Conservation (phyloP, 2,888 invertebrate species). For the Drosophila austrosaltans region DNA sequence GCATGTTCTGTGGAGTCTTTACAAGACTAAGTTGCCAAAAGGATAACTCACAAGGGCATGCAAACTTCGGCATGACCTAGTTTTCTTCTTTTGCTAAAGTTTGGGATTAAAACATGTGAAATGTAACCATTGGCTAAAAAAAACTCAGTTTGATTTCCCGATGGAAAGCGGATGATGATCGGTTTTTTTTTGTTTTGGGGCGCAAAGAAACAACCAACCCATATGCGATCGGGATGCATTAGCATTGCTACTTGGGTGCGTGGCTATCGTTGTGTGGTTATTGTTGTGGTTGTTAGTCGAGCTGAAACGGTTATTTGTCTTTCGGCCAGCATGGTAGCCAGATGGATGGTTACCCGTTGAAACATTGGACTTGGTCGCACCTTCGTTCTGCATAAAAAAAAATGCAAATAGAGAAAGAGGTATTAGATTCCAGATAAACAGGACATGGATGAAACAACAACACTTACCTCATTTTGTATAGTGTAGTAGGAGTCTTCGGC, state of each 20-base stretch:
- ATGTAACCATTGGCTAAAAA: no score
- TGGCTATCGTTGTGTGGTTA: slow-evolving; percentile 58
- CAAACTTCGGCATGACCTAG: no score
- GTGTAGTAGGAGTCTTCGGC: slow-evolving; percentile 86
- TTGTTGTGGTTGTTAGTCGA: slow-evolving; percentile 84
- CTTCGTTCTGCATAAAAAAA: slow-evolving; percentile 84
- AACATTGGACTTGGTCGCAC: slow-evolving; percentile 72
- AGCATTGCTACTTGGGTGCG: slow-evolving; percentile 40
- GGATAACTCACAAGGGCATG: no score
- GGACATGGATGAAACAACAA: neutral
- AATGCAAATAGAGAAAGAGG: slow-evolving; percentile 63
- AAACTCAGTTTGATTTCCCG: no score
- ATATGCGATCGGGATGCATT: slow-evolving; percentile 42
- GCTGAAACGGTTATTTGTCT: slow-evolving; percentile 87
- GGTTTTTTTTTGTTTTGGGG: neutral
- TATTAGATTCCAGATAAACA: neutral
- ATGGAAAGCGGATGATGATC: neutral
- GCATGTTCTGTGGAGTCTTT: no score
- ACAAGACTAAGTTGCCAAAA: no score
- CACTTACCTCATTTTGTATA: slow-evolving; percentile 88
- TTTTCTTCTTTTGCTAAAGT: no score
- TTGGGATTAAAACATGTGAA: no score
- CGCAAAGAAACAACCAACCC: slow-evolving; percentile 18
- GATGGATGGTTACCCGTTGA: slow-evolving; percentile 49
- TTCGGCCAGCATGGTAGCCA: slow-evolving; percentile 85